Evolutionary conservation across 1,140 invertebrate genomes (phyloP).

Genomic region (Macrostomum lignano): DNA sequence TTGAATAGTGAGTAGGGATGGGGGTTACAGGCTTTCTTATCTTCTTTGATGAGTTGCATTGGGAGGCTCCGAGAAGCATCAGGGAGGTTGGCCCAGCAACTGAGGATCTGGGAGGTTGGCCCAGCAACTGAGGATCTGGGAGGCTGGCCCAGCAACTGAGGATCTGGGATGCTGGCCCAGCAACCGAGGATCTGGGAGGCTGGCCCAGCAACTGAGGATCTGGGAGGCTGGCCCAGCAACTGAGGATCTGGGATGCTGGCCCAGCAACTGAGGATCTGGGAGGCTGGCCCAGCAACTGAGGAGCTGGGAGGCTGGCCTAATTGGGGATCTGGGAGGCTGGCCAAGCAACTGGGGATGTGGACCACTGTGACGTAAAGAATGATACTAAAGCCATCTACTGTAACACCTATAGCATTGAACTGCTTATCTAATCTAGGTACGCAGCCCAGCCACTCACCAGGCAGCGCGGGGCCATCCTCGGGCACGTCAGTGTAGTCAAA

Average conservation of each 20-base stretch:
- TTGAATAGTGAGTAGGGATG: not conserved
- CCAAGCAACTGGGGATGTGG: not conserved
- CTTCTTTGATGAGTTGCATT: no score
- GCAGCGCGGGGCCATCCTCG: conserved; percentile 33
- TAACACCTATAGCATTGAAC: not conserved
- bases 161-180: no score
- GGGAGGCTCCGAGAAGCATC: no score
- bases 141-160: no score
- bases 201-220: no score
- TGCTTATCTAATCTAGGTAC: not conserved
- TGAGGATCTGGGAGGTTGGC: conserved; percentile 5
- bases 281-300: no score
- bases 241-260: no score
- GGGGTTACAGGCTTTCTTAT: not conserved
- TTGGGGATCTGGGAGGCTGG: not conserved
- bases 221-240: no score
- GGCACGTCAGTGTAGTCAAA: conserved; percentile 97
- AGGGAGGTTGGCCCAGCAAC: not conserved
- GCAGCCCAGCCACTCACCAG: not conserved
- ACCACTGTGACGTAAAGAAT: not conserved
- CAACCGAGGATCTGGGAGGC: no score
- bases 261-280: no score
- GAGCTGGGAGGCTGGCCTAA: conserved; percentile 3
- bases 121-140: no score
- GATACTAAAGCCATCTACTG: not conserved